These are phyloP conservation scores for Elysia crispata DNA, from an alignment of 2,888 invertebrate species.

Conservation along the genomic window DNA sequence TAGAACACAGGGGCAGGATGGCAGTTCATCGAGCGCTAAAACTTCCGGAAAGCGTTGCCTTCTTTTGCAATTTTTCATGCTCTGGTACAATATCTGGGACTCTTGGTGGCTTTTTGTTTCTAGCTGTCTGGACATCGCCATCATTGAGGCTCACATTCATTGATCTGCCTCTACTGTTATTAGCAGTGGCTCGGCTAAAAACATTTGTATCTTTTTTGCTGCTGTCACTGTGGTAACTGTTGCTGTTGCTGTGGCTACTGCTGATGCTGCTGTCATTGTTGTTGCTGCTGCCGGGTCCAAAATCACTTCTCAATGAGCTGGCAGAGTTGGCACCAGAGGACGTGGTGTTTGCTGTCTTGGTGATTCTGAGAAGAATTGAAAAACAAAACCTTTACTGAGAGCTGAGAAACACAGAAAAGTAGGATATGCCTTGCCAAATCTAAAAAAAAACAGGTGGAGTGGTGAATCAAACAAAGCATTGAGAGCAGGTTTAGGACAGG, in stretches of 20 bases:
- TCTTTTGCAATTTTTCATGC: too few species aligned
- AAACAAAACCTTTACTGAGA: background rate
- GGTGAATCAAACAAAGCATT: background rate
- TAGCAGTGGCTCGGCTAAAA: background rate
- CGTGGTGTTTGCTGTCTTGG: conserved; percentile 1
- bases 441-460: background rate
- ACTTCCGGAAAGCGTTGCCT: too few species aligned
- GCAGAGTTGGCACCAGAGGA: background rate
- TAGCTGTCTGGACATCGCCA: too few species aligned
- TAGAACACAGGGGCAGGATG: too few species aligned
- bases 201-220: background rate
- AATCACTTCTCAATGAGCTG: background rate
- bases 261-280: background rate
- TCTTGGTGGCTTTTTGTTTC: too few species aligned
- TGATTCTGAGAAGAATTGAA: background rate
- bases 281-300: background rate
- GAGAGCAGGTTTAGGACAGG: background rate
- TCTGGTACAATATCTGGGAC: too few species aligned
- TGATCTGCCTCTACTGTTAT: background rate
- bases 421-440: background rate
- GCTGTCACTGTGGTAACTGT: background rate
- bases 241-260: conserved; percentile 2
- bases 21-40: too few species aligned
- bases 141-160: background rate
- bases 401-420: background rate